Evolutionary conservation across 2,113 vertebrate species (phyloP).

Genomic region (Spea multiplicata): DNA sequence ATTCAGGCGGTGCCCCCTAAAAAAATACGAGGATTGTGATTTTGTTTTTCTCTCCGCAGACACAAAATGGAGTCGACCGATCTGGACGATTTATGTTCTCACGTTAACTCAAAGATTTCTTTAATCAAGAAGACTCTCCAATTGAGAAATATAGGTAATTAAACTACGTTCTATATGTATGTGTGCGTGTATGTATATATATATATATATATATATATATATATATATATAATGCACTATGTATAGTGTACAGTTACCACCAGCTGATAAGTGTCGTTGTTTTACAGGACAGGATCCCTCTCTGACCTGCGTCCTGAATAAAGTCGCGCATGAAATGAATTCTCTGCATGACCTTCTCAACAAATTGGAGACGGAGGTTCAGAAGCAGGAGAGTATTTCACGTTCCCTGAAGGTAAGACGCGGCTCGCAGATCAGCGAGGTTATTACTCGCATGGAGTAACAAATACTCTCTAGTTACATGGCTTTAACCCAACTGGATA

Average conservation of each 20-base stretch:
- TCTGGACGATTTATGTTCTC: constrained; percentile 56
- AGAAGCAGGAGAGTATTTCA: constrained; percentile 54
- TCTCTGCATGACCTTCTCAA: constrained; percentile 55
- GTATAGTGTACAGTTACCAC: no score
- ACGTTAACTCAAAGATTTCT: constrained; percentile 64
- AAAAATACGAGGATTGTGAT: no score
- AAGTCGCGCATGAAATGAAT: constrained; percentile 54
- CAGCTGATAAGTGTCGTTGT: not conserved
- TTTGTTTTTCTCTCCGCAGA: not conserved
- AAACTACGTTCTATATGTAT: no score
- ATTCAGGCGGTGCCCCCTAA: no score
- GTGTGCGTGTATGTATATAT: no score
- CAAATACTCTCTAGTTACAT: no score
- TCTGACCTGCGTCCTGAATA: constrained; percentile 39
- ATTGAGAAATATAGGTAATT: constrained; percentile 64
- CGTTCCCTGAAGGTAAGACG: constrained; percentile 60
- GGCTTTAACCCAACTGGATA: no score
- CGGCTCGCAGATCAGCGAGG: no score
- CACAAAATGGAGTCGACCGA: constrained; percentile 2
- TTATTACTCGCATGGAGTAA: no score
- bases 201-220: no score
- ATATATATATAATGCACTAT: no score
- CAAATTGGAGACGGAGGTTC: constrained; percentile 57
- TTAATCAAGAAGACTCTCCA: constrained; percentile 61
- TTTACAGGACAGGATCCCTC: constrained; percentile 53